phyloP scores from a whole-genome alignment of 2,113 vertebrate genomes.

The Myiozetetes cayanensis region DNA sequence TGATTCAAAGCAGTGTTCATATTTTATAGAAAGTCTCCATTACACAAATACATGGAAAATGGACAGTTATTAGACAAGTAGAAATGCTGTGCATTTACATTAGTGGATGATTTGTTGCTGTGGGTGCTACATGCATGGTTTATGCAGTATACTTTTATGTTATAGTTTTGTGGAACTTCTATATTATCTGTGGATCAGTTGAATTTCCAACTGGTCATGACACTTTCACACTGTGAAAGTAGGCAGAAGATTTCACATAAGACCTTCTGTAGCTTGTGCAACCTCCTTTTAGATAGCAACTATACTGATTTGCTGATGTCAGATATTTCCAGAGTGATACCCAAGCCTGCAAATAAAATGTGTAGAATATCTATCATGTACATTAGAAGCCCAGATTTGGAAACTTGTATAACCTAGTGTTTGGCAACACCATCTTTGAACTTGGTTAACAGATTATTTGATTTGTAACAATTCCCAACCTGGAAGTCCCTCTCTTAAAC shows the following conservation, averaged over 20 bases:
- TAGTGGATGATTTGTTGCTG: not conserved
- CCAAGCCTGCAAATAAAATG: not conserved
- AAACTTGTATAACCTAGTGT: fast-evolving
- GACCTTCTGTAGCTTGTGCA: not conserved
- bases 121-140: not conserved
- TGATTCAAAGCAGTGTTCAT: not conserved
- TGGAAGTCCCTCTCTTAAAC: not conserved
- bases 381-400: not conserved
- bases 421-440: fast-evolving
- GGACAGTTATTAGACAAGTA: not conserved
- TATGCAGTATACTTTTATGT: not conserved
- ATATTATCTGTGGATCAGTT: not conserved
- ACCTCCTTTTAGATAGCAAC: not conserved
- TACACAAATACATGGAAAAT: not conserved
- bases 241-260: not conserved
- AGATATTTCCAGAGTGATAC: not conserved
- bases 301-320: not conserved
- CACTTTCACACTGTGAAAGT: not conserved
- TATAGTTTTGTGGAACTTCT: not conserved
- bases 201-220: not conserved
- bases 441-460: not conserved
- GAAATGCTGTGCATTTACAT: fast-evolving
- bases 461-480: not conserved
- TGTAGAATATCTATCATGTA: not conserved
- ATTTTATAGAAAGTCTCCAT: not conserved